phyloP scores from a whole-genome alignment of 2,888 invertebrate species.

The Dendrolimus houi region DNA sequence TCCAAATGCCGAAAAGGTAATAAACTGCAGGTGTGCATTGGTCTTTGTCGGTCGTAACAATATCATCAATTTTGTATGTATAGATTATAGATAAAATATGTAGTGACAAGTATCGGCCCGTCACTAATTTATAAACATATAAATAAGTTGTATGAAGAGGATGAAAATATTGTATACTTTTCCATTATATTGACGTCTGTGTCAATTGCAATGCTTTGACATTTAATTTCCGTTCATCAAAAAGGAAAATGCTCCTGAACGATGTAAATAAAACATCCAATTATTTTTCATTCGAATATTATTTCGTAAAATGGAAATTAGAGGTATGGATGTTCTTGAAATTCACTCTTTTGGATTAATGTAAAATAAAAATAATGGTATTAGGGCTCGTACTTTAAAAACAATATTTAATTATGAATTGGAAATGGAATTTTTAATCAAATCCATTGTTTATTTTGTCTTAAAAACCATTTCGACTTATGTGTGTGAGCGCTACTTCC shows the following conservation, averaged over 20 bases:
- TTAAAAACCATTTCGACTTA: no score
- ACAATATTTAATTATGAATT: no score
- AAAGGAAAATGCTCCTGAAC: not conserved
- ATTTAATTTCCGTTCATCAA: slow-evolving; percentile 24
- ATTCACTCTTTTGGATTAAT: not conserved
- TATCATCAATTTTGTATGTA: no score
- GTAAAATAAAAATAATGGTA: not conserved
- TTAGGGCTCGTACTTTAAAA: no score
- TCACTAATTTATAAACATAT: not conserved
- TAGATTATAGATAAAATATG: no score
- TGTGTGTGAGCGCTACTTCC: no score
- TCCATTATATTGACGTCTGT: not conserved
- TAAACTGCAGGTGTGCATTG: no score
- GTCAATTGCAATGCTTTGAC: slow-evolving; percentile 13
- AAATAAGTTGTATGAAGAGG: not conserved
- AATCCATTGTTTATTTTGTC: no score
- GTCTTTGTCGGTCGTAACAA: no score
- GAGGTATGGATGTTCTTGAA: not conserved
- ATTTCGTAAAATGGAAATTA: not conserved
- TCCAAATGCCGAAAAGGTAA: no score
- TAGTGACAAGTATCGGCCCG: no score
- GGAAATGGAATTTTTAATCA: no score
- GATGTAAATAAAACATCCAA: not conserved
- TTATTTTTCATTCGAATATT: not conserved
- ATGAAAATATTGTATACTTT: not conserved